phyloP scores from a whole-genome alignment of 2,888 invertebrate genomes.

The Trichogramma dendrolimi region DNA sequence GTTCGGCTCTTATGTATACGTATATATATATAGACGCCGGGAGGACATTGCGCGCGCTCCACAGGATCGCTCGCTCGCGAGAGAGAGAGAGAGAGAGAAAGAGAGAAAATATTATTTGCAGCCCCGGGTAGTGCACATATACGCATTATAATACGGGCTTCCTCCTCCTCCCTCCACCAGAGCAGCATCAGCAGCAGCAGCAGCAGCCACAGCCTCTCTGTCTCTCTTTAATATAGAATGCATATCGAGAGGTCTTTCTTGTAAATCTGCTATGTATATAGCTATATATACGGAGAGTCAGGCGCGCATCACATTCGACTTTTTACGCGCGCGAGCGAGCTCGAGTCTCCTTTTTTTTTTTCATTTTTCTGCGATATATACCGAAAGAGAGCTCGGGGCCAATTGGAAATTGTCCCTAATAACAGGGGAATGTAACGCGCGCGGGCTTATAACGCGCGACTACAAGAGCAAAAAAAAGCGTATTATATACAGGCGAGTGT shows the following conservation, averaged over 20 bases:
- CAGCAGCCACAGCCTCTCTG: constrained; percentile 25
- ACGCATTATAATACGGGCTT: constrained; percentile 31
- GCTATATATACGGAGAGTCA: no score
- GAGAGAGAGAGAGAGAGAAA: constrained; percentile 3
- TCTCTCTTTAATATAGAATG: constrained; percentile 16
- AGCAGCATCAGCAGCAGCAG: no score
- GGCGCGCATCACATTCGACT: no score
- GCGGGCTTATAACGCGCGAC: background rate
- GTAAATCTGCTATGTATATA: no score
- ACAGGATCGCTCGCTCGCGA: background rate
- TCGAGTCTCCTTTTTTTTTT: constrained; percentile 25
- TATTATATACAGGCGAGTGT: no score
- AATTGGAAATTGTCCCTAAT: constrained; percentile 53
- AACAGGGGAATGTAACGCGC: constrained; percentile 46
- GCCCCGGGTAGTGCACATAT: constrained; percentile 41
- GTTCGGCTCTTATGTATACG: constrained; percentile 3
- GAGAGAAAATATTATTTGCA: constrained; percentile 23
- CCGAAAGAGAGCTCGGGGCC: constrained; percentile 42
- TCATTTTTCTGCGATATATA: constrained; percentile 27
- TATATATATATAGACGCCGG: constrained; percentile 7
- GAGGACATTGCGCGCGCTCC: constrained; percentile 22
- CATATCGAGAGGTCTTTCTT: no score
- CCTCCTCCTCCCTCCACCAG: constrained; percentile 5
- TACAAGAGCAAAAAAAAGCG: background rate
- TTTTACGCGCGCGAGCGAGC: no score